These are phyloP conservation scores for Tachysurus fulvidraco DNA, from an alignment of 2,113 vertebrate species.

Conservation along the genomic window DNA sequence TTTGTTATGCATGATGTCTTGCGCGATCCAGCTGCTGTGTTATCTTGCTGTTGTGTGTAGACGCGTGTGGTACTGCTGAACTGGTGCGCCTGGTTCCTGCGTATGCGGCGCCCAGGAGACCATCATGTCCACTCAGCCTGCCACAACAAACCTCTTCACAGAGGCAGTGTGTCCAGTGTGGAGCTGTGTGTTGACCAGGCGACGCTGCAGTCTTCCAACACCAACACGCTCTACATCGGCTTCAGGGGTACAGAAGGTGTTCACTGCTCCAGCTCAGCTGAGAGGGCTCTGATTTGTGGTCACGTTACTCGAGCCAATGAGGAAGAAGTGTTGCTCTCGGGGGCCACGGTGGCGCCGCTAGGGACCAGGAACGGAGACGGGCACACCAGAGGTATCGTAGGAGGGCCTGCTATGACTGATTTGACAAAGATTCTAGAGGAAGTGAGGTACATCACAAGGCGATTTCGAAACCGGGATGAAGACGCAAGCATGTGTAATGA, in stretches of 20 bases:
- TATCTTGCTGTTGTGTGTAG: constrained; percentile 63
- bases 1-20: background rate
- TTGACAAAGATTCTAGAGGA: constrained; percentile 87
- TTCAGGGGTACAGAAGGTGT: constrained; percentile 81
- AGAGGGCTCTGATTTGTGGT: constrained; percentile 83
- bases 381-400: constrained; percentile 58
- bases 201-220: constrained; percentile 72
- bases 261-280: constrained; percentile 83
- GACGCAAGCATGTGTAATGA: constrained; percentile 85
- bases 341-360: constrained; percentile 62
- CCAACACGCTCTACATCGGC: constrained; percentile 86
- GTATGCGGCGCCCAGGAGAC: constrained; percentile 91
- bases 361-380: constrained; percentile 67
- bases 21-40: background rate
- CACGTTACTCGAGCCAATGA: constrained; percentile 76
- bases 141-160: constrained; percentile 75
- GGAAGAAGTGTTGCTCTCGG: constrained; percentile 77
- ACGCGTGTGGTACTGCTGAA: constrained; percentile 89
- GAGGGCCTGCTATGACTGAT: constrained; percentile 65
- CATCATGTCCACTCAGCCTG: constrained; percentile 80
- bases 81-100: constrained; percentile 97
- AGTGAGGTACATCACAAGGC: constrained; percentile 86
- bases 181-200: constrained; percentile 79
- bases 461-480: constrained; percentile 89
- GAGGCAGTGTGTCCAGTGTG: constrained; percentile 81